Evolutionary conservation across 53 echinoderm and acorn worm species (phyloP), one percentile per base, ranked within the genome.

Genomic region (Stichopus horrens): DNA sequence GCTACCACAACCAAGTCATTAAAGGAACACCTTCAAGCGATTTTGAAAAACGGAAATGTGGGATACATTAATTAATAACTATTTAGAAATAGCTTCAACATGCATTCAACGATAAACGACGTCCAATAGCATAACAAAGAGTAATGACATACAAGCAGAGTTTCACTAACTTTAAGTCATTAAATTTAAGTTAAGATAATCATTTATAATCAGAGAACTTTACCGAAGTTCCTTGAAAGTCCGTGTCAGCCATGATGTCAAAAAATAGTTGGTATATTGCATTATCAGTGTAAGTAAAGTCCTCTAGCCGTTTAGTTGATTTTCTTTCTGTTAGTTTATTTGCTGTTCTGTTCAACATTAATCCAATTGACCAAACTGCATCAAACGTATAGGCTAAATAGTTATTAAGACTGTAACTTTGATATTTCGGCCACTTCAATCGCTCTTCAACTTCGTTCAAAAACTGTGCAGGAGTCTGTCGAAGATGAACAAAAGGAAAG

Each of bases 231-330:
- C 90, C 90, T 5, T 7, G 11, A 60, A 92, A 92, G 54, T 88
- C 83, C 5, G 83, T 89, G 16, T 76, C 89, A 66, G 83, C 89
- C 6, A 92, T 67, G 4, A 76, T 54, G 7, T 75, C 56, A 59
- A 92, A 89, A 74, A 92, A 92, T 65, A 92, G 68, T 53, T 55
- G 57, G 10, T 85, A 76, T 79, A 92, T 85, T 54, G 89, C 92
- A 20, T 88, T 55, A 65, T 92, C 92, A 23, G 83, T 84, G 68
- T 92, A 92, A 0, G 55, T 92, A 58, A 92, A 92, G 74, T 89
- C 86, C 56, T 89, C 92, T 7, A 89, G 86, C 54, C 89, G 23
- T 60, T 60, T 85, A 1, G 10, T 14, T 19, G 52, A 37, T 5
- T 56, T 73, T 74, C 53, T 83, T 67, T 74, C 74, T 68, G 88